These are phyloP conservation scores for Antedon mediterranea DNA, from an alignment of 53 echinoderm and acorn worm genomes.

Conservation along the genomic window DNA sequence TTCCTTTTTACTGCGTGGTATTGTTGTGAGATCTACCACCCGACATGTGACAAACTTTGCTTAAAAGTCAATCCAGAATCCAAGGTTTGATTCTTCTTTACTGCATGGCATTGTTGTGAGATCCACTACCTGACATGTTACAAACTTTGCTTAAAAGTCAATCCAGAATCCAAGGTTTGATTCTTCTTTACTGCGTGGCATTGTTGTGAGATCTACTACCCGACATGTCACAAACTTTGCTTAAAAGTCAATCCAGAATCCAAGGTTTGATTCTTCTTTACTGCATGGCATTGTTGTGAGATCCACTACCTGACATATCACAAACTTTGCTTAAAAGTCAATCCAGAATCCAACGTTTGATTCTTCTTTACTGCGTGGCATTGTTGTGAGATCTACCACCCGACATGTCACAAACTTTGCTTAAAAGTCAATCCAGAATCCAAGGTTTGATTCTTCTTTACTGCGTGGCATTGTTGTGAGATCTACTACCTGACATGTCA, in stretches of 20 bases:
- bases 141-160: no score
- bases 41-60: slow-evolving; percentile 22
- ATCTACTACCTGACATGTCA: no score
- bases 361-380: slow-evolving; percentile 23
- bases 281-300: slow-evolving; percentile 30
- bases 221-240: slow-evolving; percentile 22
- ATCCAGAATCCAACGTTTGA: slow-evolving; percentile 34
- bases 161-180: no score
- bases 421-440: no score
- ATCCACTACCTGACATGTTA: no score
- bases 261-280: slow-evolving; percentile 17
- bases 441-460: no score
- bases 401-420: slow-evolving; percentile 31
- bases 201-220: slow-evolving; percentile 15
- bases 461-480: no score
- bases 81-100: no score
- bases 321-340: slow-evolving; percentile 16
- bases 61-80: no score
- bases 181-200: slow-evolving; percentile 9
- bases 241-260: slow-evolving; percentile 43
- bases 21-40: slow-evolving; percentile 46
- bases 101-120: no score
- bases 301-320: slow-evolving; percentile 61
- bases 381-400: slow-evolving; percentile 50
- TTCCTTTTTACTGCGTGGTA: slow-evolving; percentile 15